Evolutionary conservation across 2,113 vertebrate genomes (phyloP).

Genomic region (Phrynosoma platyrhinos): DNA sequence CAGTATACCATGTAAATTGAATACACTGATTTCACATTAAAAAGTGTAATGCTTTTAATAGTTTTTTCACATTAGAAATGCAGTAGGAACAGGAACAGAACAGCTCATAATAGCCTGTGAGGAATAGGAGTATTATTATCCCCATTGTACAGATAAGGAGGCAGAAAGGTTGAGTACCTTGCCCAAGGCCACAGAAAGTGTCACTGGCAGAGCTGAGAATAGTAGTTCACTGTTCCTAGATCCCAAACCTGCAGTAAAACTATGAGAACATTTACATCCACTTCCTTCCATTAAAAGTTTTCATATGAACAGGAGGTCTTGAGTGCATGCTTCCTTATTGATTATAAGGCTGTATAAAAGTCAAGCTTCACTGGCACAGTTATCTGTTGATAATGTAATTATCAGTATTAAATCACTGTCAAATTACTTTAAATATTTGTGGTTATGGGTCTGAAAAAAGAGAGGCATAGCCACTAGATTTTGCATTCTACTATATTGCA

Average conservation of each 20-base stretch:
- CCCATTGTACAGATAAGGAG: slow-evolving; percentile 55
- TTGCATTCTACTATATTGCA: not conserved
- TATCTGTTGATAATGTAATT: slow-evolving; percentile 16
- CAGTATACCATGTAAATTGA: slow-evolving; percentile 52
- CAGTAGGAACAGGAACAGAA: slow-evolving; percentile 50
- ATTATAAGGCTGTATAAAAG: slow-evolving; percentile 59
- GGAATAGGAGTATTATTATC: slow-evolving; percentile 9
- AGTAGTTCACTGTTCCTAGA: not conserved
- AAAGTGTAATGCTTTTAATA: slow-evolving; percentile 63
- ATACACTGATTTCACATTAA: slow-evolving; percentile 54
- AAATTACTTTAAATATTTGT: not conserved
- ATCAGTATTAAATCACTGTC: not conserved
- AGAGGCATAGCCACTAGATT: not conserved
- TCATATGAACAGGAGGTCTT: slow-evolving; percentile 49
- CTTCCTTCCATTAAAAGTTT: not conserved
- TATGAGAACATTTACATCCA: not conserved
- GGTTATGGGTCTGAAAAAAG: rapidly evolving
- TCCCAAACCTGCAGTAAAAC: not conserved
- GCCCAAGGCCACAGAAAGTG: slow-evolving; percentile 32
- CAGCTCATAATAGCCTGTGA: slow-evolving; percentile 47
- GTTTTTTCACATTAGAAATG: slow-evolving; percentile 54
- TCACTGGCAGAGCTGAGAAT: slow-evolving; percentile 14
- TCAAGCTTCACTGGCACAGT: not conserved
- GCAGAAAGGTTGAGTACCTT: slow-evolving; percentile 34
- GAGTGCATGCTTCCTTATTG: slow-evolving; percentile 19